Percentiles rank a stretch among this genome's conserved stretches.
Evolutionary conservation across 2,797 vertebrate genomes (phyloP).

Genomic region (Mormyrus proboscirostris): DNA sequence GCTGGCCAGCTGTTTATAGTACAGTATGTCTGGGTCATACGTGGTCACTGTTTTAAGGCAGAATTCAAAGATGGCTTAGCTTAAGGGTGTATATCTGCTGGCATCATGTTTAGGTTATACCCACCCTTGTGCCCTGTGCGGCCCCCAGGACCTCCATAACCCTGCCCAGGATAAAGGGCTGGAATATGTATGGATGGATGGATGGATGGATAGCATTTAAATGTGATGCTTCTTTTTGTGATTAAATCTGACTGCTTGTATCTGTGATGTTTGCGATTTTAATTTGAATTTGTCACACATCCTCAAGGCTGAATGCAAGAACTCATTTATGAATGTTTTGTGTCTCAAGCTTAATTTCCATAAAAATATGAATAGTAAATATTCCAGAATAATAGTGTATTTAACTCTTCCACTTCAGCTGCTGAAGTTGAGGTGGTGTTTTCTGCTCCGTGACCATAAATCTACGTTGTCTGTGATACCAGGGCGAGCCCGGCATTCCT

Average conservation of each 20-base stretch:
- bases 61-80: neutral
- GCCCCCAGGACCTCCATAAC: neutral
- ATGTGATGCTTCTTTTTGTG: neutral
- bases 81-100: neutral
- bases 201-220: neutral
- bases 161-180: neutral
- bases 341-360: constrained; percentile 7
- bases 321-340: constrained; percentile 20
- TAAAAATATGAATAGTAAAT: neutral
- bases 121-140: neutral
- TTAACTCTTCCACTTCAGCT: neutral
- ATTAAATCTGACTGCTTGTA: constrained; percentile 34
- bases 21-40: neutral
- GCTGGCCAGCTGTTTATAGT: neutral
- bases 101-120: neutral
- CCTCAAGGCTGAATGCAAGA: constrained; percentile 30
- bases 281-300: constrained; percentile 30
- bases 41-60: neutral
- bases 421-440: neutral
- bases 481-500: constrained; percentile 94
- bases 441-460: neutral
- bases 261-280: constrained; percentile 36
- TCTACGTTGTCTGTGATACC: neutral
- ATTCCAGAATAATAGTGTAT: neutral
- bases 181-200: neutral